Conservation (phyloP, 2,888 invertebrate species). For the Calameuta idolon region DNA sequence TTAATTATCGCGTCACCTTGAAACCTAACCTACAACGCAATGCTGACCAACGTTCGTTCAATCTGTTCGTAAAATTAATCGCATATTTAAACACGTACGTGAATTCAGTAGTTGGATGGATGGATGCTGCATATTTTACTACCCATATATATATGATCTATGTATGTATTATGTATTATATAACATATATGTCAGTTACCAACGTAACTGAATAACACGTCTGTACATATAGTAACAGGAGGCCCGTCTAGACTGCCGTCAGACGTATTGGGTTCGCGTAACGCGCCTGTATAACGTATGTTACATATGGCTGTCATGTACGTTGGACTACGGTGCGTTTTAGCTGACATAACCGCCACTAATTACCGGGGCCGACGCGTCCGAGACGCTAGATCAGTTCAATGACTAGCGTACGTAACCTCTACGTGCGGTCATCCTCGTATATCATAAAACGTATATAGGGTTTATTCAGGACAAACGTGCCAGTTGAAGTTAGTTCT, state of each 20-base stretch:
- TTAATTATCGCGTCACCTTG: not conserved
- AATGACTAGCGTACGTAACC: not conserved
- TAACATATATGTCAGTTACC: not conserved
- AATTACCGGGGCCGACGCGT: slow-evolving; percentile 40
- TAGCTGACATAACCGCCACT: slow-evolving; percentile 49
- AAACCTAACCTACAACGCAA: not conserved
- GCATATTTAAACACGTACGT: not conserved
- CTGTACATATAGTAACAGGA: slow-evolving; percentile 31
- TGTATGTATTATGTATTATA: not conserved
- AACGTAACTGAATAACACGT: slow-evolving; percentile 20
- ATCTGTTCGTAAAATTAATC: not conserved
- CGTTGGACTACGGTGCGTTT: slow-evolving; percentile 33
- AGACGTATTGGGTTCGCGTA: slow-evolving; percentile 63
- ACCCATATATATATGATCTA: too few relatives aligned
- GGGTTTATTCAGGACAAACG: not conserved
- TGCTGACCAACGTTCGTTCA: not conserved
- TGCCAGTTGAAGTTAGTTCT: not conserved
- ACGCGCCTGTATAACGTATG: slow-evolving; percentile 50
- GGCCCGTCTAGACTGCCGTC: slow-evolving; percentile 62
- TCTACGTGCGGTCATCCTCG: not conserved
- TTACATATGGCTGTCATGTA: slow-evolving; percentile 36
- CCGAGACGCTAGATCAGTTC: slow-evolving; percentile 7
- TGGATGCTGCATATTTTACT: not conserved
- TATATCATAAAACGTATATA: not conserved
- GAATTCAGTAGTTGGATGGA: not conserved